Evolutionary conservation across 1,140 invertebrate genomes (phyloP).

Genomic region (Drosophila watanabei): DNA sequence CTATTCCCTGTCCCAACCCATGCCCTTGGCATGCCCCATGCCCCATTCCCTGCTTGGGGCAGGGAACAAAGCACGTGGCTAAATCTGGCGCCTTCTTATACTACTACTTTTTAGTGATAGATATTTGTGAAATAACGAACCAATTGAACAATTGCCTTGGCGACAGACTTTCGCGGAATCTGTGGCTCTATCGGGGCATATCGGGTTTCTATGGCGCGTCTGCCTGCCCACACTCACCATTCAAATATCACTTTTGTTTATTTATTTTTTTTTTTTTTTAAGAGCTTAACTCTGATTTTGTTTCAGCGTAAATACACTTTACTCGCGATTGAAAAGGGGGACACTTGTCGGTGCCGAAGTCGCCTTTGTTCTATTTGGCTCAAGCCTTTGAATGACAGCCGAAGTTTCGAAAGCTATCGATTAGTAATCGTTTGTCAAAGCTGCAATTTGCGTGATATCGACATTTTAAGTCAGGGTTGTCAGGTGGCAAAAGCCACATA

Average conservation of each 20-base stretch:
- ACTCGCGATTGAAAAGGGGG: background rate
- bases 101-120: no score
- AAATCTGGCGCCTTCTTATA: constrained; percentile 17
- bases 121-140: background rate
- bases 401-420: background rate
- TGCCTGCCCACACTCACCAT: constrained; percentile 30
- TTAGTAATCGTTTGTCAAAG: background rate
- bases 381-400: background rate
- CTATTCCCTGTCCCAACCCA: background rate
- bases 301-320: constrained; percentile 8
- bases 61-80: constrained; percentile 34
- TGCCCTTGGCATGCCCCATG: background rate
- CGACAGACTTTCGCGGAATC: constrained; percentile 20
- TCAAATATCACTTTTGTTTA: background rate
- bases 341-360: constrained; percentile 5
- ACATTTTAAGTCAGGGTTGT: background rate
- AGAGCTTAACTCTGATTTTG: background rate
- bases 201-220: constrained; percentile 28
- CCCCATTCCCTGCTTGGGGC: background rate
- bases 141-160: constrained; percentile 13
- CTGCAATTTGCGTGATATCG: background rate
- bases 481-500: background rate
- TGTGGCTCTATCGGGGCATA: background rate
- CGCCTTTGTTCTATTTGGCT: background rate
- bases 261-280: background rate